phyloP scores from a whole-genome alignment of 2,113 vertebrate species.

The Ploceus nigricollis region DNA sequence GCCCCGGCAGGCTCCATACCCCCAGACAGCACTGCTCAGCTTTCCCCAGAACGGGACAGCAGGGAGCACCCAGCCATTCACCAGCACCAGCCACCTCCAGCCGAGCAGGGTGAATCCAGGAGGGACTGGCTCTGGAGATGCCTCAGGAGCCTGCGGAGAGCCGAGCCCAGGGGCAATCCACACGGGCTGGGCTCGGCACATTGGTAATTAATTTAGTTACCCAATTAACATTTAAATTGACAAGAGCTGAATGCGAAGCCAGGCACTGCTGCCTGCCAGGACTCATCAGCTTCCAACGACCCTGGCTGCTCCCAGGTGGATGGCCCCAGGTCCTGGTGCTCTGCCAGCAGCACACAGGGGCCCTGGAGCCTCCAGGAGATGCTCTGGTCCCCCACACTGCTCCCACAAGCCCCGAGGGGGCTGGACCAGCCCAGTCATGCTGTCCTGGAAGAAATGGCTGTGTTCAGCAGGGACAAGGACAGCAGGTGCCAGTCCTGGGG shows the following conservation, averaged over 20 bases:
- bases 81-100: background rate
- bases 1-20: accelerated
- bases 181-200: accelerated
- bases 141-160: accelerated
- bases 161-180: background rate
- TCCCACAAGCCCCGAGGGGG: accelerated
- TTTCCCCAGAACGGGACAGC: accelerated
- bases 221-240: background rate
- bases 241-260: background rate
- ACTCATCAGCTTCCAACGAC: background rate
- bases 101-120: background rate
- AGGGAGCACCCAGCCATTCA: too few relatives aligned
- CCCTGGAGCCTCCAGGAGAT: background rate
- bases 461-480: accelerated
- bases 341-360: accelerated
- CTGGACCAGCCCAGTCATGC: accelerated
- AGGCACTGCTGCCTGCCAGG: background rate
- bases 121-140: accelerated
- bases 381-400: background rate
- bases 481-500: accelerated
- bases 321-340: accelerated
- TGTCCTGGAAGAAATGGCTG: background rate
- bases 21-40: accelerated
- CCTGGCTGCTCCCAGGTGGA: accelerated
- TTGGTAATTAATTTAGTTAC: background rate